Evolutionary conservation across 2,113 vertebrate genomes (phyloP).

Genomic region (Rhinichthys klamathensis): DNA sequence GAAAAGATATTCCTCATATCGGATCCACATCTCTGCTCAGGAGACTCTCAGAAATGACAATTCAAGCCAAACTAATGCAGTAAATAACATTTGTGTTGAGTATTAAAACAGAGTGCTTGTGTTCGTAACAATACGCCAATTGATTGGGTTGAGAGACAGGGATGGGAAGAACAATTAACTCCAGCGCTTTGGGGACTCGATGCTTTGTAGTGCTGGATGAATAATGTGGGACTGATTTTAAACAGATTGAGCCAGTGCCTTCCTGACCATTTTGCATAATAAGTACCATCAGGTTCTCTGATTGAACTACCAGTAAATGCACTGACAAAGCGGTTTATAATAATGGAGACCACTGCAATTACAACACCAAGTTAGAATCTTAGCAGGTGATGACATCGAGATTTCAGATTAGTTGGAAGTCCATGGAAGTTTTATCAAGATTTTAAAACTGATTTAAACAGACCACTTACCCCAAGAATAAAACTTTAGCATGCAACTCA

Average conservation of each 20-base stretch:
- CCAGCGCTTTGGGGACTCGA: conserved; percentile 43
- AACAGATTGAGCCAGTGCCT: conserved; percentile 47
- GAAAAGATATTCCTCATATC: conserved; percentile 32
- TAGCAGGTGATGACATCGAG: not conserved
- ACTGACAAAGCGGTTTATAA: conserved; percentile 7
- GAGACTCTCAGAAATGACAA: not conserved
- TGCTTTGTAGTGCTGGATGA: conserved; percentile 46
- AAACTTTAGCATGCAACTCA: not conserved
- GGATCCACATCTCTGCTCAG: not conserved
- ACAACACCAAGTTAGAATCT: not conserved
- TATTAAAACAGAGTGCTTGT: conserved; percentile 12
- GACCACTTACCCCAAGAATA: not conserved
- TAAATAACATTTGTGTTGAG: conserved; percentile 26
- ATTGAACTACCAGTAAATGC: not conserved
- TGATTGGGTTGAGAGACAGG: conserved; percentile 27
- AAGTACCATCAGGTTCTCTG: conserved; percentile 35
- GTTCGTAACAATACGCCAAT: conserved; percentile 35
- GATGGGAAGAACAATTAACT: conserved; percentile 48
- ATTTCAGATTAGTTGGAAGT: not conserved
- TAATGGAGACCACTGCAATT: conserved; percentile 7
- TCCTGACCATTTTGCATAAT: conserved; percentile 50
- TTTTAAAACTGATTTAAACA: not conserved
- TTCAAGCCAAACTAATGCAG: conserved; percentile 14
- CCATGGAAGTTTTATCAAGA: not conserved
- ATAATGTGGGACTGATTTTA: conserved; percentile 55